Evolutionary conservation across 1,140 invertebrate genomes (phyloP).

Genomic region (Macrobrachium rosenbergii): DNA sequence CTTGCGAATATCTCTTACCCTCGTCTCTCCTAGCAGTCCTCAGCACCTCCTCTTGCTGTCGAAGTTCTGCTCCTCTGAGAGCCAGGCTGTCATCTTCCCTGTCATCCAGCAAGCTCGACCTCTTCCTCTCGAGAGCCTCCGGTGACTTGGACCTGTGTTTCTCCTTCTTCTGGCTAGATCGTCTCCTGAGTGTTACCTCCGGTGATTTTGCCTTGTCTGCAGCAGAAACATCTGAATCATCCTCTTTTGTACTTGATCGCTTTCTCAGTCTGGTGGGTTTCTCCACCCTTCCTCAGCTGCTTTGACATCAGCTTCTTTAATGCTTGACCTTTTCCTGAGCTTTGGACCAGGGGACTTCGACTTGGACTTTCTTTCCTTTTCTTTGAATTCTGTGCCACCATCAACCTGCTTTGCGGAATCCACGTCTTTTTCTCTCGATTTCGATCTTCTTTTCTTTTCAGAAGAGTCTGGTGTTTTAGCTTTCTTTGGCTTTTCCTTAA

Average conservation of each 20-base stretch:
- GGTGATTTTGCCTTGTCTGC: constrained; percentile 7
- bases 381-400: neutral
- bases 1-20: neutral
- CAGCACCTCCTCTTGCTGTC: constrained; percentile 49
- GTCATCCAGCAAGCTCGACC: constrained; percentile 1
- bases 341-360: constrained; percentile 1
- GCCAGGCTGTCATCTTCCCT: constrained; percentile 5
- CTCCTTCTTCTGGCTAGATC: constrained; percentile 10
- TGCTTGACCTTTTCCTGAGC: constrained; percentile 31
- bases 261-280: neutral
- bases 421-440: constrained; percentile 25
- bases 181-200: neutral
- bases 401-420: constrained; percentile 6
- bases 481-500: neutral
- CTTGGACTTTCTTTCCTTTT: constrained; percentile 16
- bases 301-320: constrained; percentile 30
- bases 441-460: constrained; percentile 5
- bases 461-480: neutral
- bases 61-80: constrained; percentile 30
- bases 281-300: neutral
- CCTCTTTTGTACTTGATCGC: constrained; percentile 2
- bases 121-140: neutral
- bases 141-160: constrained; percentile 16
- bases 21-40: constrained; percentile 2
- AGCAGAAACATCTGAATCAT: too few relatives aligned